Conservation (phyloP, 2,797 vertebrate genomes). For the Syngnathus acus region DNA sequence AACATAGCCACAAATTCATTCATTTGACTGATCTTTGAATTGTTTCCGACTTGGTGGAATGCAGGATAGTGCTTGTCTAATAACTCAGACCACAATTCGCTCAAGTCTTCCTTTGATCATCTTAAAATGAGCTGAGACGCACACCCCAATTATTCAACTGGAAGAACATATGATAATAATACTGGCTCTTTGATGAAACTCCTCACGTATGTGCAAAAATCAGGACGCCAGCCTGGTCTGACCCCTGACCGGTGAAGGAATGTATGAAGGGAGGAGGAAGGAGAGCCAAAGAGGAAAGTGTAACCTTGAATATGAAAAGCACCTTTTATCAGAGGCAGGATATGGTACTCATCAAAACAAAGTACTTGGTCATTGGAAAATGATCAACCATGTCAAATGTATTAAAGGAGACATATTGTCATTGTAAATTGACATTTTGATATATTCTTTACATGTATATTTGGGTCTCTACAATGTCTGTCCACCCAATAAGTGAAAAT, state of each 20-base stretch:
- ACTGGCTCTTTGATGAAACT: slow-evolving; percentile 37
- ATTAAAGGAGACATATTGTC: too few species aligned
- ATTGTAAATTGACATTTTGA: too few species aligned
- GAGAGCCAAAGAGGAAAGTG: not conserved
- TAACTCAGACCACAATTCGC: slow-evolving; percentile 10
- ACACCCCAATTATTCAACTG: slow-evolving; percentile 40
- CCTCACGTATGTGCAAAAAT: slow-evolving; percentile 2
- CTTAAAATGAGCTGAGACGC: slow-evolving; percentile 27
- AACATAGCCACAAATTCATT: not conserved
- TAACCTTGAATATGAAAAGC: not conserved
- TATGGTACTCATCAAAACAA: too few species aligned
- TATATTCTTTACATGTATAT: too few species aligned
- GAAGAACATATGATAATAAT: not conserved
- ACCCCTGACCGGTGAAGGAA: slow-evolving; percentile 5
- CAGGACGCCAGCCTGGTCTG: slow-evolving; percentile 10
- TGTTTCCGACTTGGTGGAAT: slow-evolving; percentile 34
- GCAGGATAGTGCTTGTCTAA: slow-evolving; percentile 55
- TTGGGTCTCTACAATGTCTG: too few species aligned
- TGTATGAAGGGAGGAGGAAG: not conserved
- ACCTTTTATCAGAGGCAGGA: too few species aligned
- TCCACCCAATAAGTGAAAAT: too few species aligned
- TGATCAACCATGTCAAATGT: too few species aligned
- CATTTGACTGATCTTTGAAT: slow-evolving; percentile 18
- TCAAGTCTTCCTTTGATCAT: slow-evolving; percentile 46
- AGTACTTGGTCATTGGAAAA: too few species aligned